Conservation (phyloP, 2,888 invertebrate species). For the Helicoverpa assulta region DNA sequence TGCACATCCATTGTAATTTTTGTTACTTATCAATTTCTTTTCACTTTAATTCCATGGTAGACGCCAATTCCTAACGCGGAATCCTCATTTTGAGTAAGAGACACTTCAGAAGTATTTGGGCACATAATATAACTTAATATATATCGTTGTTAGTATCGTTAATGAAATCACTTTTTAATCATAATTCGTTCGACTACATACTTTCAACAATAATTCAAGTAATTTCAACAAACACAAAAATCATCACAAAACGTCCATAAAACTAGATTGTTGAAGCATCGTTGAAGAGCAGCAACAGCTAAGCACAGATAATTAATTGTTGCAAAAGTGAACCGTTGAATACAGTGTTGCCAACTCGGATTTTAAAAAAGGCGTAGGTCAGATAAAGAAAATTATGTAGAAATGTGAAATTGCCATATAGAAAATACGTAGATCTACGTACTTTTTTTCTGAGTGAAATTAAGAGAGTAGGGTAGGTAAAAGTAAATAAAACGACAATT, state of each 20-base stretch:
- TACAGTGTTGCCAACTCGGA: too few relatives aligned
- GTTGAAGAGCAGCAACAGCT: neutral
- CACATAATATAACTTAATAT: slow-evolving; percentile 35
- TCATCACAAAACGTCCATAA: slow-evolving; percentile 9
- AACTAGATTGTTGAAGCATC: slow-evolving; percentile 5
- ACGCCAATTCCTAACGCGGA: slow-evolving; percentile 31
- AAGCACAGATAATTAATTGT: neutral
- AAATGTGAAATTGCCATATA: too few relatives aligned
- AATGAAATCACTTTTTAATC: slow-evolving; percentile 1
- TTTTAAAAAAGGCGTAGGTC: too few relatives aligned
- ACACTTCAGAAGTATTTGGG: slow-evolving; percentile 26
- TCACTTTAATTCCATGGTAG: slow-evolving; percentile 47
- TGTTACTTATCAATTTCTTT: slow-evolving; percentile 18
- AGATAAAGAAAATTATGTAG: too few relatives aligned
- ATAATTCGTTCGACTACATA: neutral
- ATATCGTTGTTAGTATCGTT: neutral
- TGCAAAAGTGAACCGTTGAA: too few relatives aligned
- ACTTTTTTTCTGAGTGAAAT: too few relatives aligned
- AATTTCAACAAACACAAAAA: slow-evolving; percentile 13
- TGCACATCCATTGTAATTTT: slow-evolving; percentile 77
- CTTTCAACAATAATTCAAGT: slow-evolving; percentile 1
- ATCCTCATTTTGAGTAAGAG: slow-evolving; percentile 13
- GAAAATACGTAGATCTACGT: too few relatives aligned
- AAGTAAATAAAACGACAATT: too few relatives aligned
- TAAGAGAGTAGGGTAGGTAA: too few relatives aligned